Evolutionary conservation across 2,888 invertebrate genomes (phyloP).

Genomic region (Epirrita christyi): DNA sequence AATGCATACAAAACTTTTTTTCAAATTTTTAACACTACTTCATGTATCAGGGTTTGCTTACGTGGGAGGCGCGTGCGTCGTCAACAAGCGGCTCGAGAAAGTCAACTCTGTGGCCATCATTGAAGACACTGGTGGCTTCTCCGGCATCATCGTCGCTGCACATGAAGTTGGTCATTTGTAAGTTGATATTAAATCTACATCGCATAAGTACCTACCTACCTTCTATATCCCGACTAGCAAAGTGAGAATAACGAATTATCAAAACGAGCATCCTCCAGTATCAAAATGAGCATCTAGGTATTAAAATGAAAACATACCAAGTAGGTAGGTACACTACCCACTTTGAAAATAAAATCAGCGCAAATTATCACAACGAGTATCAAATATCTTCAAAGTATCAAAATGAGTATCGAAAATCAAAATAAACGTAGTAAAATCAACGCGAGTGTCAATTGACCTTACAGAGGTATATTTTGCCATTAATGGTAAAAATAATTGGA

Average conservation of each 20-base stretch:
- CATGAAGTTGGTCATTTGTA: conserved; percentile 99
- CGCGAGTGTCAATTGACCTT: too few relatives aligned
- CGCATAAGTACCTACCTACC: not conserved
- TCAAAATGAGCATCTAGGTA: too few relatives aligned
- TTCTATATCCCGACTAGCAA: not conserved
- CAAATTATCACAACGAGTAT: not conserved
- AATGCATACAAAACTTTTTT: not conserved
- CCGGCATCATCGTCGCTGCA: conserved; percentile 97
- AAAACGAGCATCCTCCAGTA: too few relatives aligned
- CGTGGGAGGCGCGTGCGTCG: conserved; percentile 97
- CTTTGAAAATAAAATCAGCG: too few relatives aligned
- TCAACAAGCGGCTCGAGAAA: conserved; percentile 97
- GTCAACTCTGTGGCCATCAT: conserved; percentile 98
- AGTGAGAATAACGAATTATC: too few relatives aligned
- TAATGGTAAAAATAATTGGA: too few relatives aligned
- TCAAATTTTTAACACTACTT: conserved; percentile 16
- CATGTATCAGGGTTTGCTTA: conserved; percentile 93
- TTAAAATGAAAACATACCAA: too few relatives aligned
- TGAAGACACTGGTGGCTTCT: conserved; percentile 98
- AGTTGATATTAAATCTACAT: conserved; percentile 78
- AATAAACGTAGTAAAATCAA: too few relatives aligned
- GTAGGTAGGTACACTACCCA: too few relatives aligned
- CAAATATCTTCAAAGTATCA: not conserved
- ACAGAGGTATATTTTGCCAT: too few relatives aligned
- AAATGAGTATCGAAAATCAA: not conserved